Conservation (phyloP, 2,113 vertebrate genomes). For the Misgurnus anguillicaudatus region DNA sequence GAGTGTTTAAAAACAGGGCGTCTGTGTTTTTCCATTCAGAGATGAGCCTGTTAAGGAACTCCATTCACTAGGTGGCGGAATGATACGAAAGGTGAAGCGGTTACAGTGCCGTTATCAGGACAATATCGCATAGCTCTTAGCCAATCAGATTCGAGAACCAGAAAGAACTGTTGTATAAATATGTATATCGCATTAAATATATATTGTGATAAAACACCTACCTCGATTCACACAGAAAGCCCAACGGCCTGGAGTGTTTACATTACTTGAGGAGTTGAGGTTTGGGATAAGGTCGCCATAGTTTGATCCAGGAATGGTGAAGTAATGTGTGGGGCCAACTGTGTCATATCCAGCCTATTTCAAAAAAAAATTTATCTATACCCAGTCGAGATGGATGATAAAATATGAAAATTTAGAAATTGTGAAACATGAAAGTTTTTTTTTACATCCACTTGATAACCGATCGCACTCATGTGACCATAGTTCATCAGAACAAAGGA, state of each 20-base stretch:
- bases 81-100: too few species aligned
- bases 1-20: too few species aligned
- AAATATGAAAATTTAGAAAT: background rate
- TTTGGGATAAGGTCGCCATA: background rate
- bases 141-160: too few species aligned
- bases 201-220: background rate
- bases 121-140: too few species aligned
- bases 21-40: too few species aligned
- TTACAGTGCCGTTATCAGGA: too few species aligned
- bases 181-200: too few species aligned
- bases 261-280: slow-evolving; percentile 26
- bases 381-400: background rate
- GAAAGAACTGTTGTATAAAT: too few species aligned
- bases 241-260: slow-evolving; percentile 44
- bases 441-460: slow-evolving; percentile 6
- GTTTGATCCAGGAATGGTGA: background rate
- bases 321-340: slow-evolving; percentile 6
- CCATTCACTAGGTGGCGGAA: too few species aligned
- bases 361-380: background rate
- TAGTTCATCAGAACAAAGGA: slow-evolving; percentile 61
- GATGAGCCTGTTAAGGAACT: too few species aligned
- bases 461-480: slow-evolving; percentile 2
- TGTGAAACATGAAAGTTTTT: background rate
- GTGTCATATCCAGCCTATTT: slow-evolving; percentile 53
- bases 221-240: slow-evolving; percentile 38